A percentile compares a stretch with the other conserved stretches of the same genome.
Evolutionary conservation across 2,888 invertebrate species (phyloP).

Genomic region (Sphaerophoria rueppellii): DNA sequence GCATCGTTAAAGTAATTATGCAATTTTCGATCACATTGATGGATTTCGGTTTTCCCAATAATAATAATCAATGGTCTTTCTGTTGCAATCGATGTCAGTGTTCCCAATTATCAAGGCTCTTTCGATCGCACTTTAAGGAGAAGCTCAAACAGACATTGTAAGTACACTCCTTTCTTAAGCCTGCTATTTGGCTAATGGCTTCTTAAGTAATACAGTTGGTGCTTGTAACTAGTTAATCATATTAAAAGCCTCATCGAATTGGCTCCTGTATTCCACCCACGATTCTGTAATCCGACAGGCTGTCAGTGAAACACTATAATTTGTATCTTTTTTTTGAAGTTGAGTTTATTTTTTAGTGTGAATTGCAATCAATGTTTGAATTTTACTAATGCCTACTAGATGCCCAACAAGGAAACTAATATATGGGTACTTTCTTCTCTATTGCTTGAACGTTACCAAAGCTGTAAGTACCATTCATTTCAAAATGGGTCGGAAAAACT

Average conservation of each 20-base stretch:
- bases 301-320: no score
- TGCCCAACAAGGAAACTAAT: no score
- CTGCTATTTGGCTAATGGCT: constrained; percentile 60
- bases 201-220: constrained; percentile 68
- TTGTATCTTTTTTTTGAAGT: no score
- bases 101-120: constrained; percentile 42
- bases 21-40: constrained; percentile 53
- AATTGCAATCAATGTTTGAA: no score
- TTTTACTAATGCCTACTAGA: no score
- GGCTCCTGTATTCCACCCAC: constrained; percentile 59
- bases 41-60: constrained; percentile 49
- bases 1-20: constrained; percentile 44
- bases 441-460: no score
- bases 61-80: constrained; percentile 24
- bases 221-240: constrained; percentile 42
- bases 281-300: constrained; percentile 16
- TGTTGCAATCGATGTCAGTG: no score
- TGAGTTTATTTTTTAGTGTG: no score
- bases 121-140: background rate
- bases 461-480: no score
- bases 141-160: background rate
- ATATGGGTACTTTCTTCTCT: no score
- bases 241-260: constrained; percentile 33
- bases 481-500: no score
- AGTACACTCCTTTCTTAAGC: constrained; percentile 5